Percentiles rank a stretch among this genome's conserved stretches.
Conservation (phyloP, 1,140 invertebrate species). For the Arctopsyche grandis region DNA sequence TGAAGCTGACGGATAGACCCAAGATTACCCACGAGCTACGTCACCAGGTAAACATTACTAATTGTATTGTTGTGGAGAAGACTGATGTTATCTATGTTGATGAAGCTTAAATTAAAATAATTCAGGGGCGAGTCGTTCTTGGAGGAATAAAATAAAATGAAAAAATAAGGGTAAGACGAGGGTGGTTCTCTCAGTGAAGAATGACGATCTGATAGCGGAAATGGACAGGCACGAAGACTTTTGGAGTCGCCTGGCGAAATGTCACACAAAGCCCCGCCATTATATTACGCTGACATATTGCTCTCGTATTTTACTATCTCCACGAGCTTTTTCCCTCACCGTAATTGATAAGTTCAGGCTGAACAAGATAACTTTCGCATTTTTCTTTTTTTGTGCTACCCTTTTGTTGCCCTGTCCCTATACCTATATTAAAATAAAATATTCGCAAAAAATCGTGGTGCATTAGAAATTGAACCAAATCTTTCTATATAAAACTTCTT, state of each 20-base stretch:
- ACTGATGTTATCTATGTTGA: no score
- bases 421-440: no score
- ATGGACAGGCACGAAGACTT: neutral
- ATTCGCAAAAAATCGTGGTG: no score
- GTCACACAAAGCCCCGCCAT: neutral
- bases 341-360: conserved; percentile 5
- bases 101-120: no score
- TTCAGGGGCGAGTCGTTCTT: no score
- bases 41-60: conserved; percentile 39
- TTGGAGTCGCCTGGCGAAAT: neutral
- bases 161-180: neutral
- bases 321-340: neutral
- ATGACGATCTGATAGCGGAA: conserved; percentile 4
- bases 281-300: neutral
- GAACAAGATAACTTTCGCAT: neutral
- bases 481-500: no score
- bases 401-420: no score
- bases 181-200: neutral
- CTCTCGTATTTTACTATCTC: neutral
- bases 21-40: conserved; percentile 39
- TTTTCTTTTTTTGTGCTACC: neutral
- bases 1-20: conserved; percentile 44
- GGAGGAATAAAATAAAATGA: neutral
- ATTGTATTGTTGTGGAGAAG: neutral
- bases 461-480: no score